Conservation (phyloP, 2,888 invertebrate genomes). For the Synanthedon tipuliformis region DNA sequence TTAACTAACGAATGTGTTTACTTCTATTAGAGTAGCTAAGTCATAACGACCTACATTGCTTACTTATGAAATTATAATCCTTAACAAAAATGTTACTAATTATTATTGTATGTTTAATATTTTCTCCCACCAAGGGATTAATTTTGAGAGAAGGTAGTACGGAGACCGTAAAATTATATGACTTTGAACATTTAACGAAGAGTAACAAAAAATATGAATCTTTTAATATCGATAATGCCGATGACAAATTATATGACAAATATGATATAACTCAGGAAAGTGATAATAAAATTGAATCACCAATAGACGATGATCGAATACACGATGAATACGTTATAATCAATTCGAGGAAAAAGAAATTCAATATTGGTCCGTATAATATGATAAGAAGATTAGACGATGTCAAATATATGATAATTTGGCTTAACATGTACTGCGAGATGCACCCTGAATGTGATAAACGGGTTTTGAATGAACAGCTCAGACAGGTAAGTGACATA, state of each 20-base stretch:
- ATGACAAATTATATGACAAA: not conserved
- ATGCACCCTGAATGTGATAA: slow-evolving; percentile 31
- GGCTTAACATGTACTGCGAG: slow-evolving; percentile 30
- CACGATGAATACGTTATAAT: slow-evolving; percentile 20
- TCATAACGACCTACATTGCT: not conserved
- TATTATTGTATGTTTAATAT: not conserved
- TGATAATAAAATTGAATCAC: not conserved
- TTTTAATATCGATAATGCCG: not conserved
- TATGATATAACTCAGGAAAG: not conserved
- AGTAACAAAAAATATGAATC: too few relatives aligned
- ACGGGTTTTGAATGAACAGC: slow-evolving; percentile 23
- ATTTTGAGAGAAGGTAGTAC: not conserved
- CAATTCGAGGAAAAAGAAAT: slow-evolving; percentile 17
- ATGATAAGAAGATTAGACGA: slow-evolving; percentile 19
- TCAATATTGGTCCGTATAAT: slow-evolving; percentile 17
- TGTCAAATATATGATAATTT: slow-evolving; percentile 26
- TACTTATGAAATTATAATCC: not conserved
- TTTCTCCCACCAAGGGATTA: not conserved
- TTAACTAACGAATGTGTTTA: not conserved
- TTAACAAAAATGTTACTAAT: not conserved
- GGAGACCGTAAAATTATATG: not conserved
- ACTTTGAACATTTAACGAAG: not conserved
- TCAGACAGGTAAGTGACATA: slow-evolving; percentile 19
- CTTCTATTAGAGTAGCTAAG: not conserved
- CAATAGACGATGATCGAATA: slow-evolving; percentile 7